Base-by-base conservation (phyloP, 2,113 vertebrate genomes). In the Calyptommatus sinebrachiatus region DNA sequence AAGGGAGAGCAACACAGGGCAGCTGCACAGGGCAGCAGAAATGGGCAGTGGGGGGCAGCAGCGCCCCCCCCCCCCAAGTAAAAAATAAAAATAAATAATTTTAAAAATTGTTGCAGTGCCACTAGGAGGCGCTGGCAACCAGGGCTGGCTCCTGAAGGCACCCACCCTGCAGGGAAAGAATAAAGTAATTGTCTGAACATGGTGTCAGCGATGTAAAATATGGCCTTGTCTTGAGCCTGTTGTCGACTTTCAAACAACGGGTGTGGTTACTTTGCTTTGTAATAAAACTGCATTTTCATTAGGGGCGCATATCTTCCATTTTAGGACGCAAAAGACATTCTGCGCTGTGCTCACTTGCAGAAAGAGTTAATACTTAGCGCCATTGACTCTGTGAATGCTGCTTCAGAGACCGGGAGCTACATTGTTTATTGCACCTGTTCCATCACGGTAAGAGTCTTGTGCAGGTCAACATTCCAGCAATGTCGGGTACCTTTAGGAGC, bases 391-490 rank as follows among this genome's bases (percentile, higher is more conserved):
- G 94, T 99, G 74, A 97, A 96, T 2, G 97, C 98, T 2, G 85
- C 95, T 68, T 99, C 98, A 0, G 77, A 94, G 29, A 95, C 96
- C 0, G 98, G 98, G 18, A 98, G 98, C 80, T 99, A 97, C 87
- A 76, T 99, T 3, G 93, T 99, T 72, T 99, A 99, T 92, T 99
- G 97, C 81, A 99, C 98, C 24, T 99, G 98, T 76, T 99, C 98
- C 8, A 83, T 99, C 88, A 98, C 81, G 93, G 98, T 99, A 53
- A 90, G 94, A 73, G 24, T 62, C 35, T 69, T 8, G 8, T 26
- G 5, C 21, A 2, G 53, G 18, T 45, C 7, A 21, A 1, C 7
- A 3, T 50, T 69, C 26, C 31, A 21, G 63, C 29, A 16, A 22
- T 57, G 16, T 14, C 53, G 4, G 53, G 53, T 57, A 57, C 53